phyloP scores from a whole-genome alignment of 2,113 vertebrate species.

The Takifugu bimaculatus region DNA sequence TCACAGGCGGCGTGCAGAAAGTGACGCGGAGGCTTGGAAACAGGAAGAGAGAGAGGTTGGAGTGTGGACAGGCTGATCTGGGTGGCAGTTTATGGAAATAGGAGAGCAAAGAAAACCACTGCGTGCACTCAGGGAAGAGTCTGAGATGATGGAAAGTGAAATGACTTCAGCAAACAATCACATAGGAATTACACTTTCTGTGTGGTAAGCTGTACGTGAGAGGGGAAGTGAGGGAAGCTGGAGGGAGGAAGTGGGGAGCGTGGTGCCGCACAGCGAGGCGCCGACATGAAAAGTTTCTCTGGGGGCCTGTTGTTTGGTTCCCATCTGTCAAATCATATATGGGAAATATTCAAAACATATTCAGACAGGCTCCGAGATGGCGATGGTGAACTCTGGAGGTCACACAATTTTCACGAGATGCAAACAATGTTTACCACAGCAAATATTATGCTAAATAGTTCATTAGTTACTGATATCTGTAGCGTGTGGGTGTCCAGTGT shows the following conservation, averaged over 20 bases:
- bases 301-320: conserved; percentile 60
- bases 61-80: conserved; percentile 24
- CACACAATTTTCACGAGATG: conserved; percentile 40
- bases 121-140: conserved; percentile 4
- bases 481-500: conserved; percentile 9
- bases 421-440: conserved; percentile 28
- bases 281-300: conserved; percentile 37
- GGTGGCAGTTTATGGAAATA: conserved; percentile 6
- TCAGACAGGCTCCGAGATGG: conserved; percentile 36
- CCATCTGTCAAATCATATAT: conserved; percentile 47
- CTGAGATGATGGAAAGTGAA: conserved; percentile 30
- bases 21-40: conserved; percentile 28
- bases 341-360: conserved; percentile 51
- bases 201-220: conserved; percentile 24
- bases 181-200: conserved; percentile 13
- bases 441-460: conserved; percentile 42
- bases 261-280: conserved; percentile 15
- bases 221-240: not conserved
- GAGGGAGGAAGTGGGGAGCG: not conserved
- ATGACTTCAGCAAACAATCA: conserved; percentile 22
- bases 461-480: conserved; percentile 28
- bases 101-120: conserved; percentile 16
- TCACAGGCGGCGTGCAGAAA: conserved; percentile 13
- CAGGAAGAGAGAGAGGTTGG: conserved; percentile 14
- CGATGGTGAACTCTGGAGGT: conserved; percentile 47